Base-by-base conservation (phyloP, 1,140 invertebrate species). In the Aphaenogaster floridana region DNA sequence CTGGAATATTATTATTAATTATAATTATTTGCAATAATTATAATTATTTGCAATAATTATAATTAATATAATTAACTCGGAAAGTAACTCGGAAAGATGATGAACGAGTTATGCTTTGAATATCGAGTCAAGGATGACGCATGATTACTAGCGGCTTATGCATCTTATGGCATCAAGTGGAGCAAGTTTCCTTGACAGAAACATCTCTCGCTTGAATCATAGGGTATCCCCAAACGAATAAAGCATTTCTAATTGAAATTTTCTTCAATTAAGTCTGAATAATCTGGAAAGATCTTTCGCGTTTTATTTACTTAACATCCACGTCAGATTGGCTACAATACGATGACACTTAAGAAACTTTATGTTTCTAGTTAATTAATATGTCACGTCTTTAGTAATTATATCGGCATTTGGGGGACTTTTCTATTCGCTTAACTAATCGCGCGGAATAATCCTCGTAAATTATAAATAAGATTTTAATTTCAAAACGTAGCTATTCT, bases 151-250 rank as follows among this genome's bases (percentile, higher is more conserved):
- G 34, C 34, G 42, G 17, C 13, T 68, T 80, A 52, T 9, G 34
- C 28, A 48, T 54, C 61, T 76, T 13, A n/a, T 48, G 48, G n/a
- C n/a, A 34, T 81, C 28, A 89, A 89, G 64, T 78, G 86, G 50
- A 87, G 42, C 59, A 64, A 89, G 86, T 89, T 28, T 89, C 50
- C 57, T 80, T 34, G 15, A 80, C n/a, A 54, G 8, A 52, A 78
- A 87, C 74, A 45, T 71, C 48, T 15, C 64, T 74, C 21, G 15
- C 78, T 84, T 84, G 77, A 88, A 90, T 92, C 90, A 86, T 77
- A 48, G 88, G 69, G 6, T 34, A 71, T 89, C 63, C 84, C 88
- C 39, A 81, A 81, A 64, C 50, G 17, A 86, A 57, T 64, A 66
- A 28, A 59, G 45, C 36, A 15, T 45, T 78, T 78, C 63, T 72